Evolutionary conservation across 2,888 invertebrate genomes (phyloP).

Genomic region (Coelogynopora nodosa): DNA sequence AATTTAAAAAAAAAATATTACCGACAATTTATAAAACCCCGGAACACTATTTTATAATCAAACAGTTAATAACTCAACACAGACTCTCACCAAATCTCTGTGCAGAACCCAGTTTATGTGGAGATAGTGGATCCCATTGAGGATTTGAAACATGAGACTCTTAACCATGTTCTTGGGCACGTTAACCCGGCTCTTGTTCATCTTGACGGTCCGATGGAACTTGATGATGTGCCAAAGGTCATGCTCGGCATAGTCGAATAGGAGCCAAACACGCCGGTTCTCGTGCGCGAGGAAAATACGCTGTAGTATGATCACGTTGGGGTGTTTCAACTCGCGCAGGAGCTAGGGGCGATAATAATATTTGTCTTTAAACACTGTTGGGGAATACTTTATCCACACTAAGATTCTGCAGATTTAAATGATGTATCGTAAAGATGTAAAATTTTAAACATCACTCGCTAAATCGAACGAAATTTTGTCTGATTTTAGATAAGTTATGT

Average conservation of each 20-base stretch:
- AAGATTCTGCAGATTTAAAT: too few species aligned
- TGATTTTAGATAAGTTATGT: too few species aligned
- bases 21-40: too few species aligned
- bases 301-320: conserved; percentile 92
- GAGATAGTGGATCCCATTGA: conserved; percentile 96
- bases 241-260: conserved; percentile 98
- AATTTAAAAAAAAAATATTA: too few species aligned
- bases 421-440: too few species aligned
- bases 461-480: too few species aligned
- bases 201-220: conserved; percentile 93
- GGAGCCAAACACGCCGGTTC: conserved; percentile 90
- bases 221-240: conserved; percentile 99
- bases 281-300: conserved; percentile 91
- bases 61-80: too few species aligned
- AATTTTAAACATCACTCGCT: too few species aligned
- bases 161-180: conserved; percentile 83
- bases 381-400: too few species aligned
- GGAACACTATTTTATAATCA: too few species aligned
- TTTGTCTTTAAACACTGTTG: background rate
- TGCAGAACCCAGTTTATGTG: conserved; percentile 99
- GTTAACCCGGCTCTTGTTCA: conserved; percentile 89
- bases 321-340: conserved; percentile 87
- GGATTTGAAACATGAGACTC: conserved; percentile 89
- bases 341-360: conserved; percentile 67
- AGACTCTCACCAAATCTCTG: conserved; percentile 76